These are phyloP conservation scores for Natator depressus DNA, from an alignment of 2,113 vertebrate genomes.

Conservation along the genomic window DNA sequence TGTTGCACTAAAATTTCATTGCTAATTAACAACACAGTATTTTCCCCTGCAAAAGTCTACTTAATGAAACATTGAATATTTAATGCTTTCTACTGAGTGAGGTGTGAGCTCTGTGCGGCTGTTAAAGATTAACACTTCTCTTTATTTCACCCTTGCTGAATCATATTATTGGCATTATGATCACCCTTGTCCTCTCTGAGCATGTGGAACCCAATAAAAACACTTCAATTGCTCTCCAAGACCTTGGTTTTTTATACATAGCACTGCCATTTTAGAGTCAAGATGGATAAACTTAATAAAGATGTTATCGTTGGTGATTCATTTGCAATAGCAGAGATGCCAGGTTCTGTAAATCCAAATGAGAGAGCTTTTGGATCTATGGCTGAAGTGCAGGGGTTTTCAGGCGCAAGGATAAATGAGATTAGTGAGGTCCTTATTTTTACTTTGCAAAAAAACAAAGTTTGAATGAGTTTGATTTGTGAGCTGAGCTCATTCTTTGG, in stretches of 20 bases:
- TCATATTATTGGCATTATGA: background rate
- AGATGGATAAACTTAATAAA: slow-evolving; percentile 33
- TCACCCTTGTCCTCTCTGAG: background rate
- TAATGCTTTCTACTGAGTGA: slow-evolving; percentile 45
- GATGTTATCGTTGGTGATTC: slow-evolving; percentile 17
- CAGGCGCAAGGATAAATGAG: background rate
- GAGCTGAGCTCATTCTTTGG: slow-evolving; percentile 57
- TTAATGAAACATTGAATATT: slow-evolving; percentile 58
- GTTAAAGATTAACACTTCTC: slow-evolving; percentile 6
- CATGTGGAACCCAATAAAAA: background rate
- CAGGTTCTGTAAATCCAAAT: slow-evolving; percentile 45
- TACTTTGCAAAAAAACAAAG: slow-evolving; percentile 21
- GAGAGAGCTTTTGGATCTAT: background rate
- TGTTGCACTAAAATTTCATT: slow-evolving; percentile 20
- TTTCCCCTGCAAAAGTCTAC: background rate
- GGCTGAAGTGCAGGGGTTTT: slow-evolving; percentile 29
- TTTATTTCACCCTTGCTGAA: slow-evolving; percentile 19
- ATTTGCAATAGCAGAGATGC: slow-evolving; percentile 4
- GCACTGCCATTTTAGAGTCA: slow-evolving; percentile 12
- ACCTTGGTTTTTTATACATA: background rate
- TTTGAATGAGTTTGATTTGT: slow-evolving; percentile 44
- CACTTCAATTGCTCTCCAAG: background rate
- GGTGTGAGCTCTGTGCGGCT: background rate
- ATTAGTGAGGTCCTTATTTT: slow-evolving; percentile 3
- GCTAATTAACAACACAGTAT: slow-evolving; percentile 20